Conservation (phyloP, 1,140 invertebrate species). For the Pteromalus puparum region DNA sequence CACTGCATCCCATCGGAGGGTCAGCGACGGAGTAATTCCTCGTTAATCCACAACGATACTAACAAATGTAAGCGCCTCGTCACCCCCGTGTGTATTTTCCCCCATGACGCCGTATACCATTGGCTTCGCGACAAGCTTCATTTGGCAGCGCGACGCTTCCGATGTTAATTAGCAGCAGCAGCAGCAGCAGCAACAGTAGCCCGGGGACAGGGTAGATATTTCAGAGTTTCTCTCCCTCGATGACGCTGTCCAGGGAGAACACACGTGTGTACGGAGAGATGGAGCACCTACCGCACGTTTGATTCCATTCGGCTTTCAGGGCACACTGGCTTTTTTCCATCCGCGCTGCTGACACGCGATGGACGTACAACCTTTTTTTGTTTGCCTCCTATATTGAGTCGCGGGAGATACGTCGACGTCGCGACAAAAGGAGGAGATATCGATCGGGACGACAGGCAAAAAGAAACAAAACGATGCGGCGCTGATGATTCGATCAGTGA, state of each 20-base stretch:
- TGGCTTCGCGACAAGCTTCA: conserved; percentile 38
- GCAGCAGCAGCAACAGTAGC: neutral
- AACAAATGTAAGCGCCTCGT: conserved; percentile 40
- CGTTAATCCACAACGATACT: conserved; percentile 44
- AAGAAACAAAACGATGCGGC: neutral
- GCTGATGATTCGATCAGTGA: neutral
- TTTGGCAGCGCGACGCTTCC: conserved; percentile 20
- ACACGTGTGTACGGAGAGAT: neutral
- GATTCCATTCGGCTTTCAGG: neutral
- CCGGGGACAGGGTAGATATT: neutral
- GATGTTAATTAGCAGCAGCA: conserved; percentile 34
- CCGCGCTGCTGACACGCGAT: neutral
- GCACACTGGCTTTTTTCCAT: neutral
- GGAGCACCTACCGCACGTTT: neutral
- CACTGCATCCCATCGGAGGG: neutral
- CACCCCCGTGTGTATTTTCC: conserved; percentile 19
- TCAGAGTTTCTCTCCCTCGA: neutral
- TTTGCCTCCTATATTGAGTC: neutral
- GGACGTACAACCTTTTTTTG: neutral
- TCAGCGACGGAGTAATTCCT: neutral
- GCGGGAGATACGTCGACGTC: too few relatives aligned
- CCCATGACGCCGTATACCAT: neutral
- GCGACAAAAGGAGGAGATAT: conserved; percentile 3
- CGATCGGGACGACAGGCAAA: neutral
- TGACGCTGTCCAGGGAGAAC: neutral